Evolutionary conservation across 2,888 invertebrate genomes (phyloP).

Genomic region (Argyresthia goedartella): DNA sequence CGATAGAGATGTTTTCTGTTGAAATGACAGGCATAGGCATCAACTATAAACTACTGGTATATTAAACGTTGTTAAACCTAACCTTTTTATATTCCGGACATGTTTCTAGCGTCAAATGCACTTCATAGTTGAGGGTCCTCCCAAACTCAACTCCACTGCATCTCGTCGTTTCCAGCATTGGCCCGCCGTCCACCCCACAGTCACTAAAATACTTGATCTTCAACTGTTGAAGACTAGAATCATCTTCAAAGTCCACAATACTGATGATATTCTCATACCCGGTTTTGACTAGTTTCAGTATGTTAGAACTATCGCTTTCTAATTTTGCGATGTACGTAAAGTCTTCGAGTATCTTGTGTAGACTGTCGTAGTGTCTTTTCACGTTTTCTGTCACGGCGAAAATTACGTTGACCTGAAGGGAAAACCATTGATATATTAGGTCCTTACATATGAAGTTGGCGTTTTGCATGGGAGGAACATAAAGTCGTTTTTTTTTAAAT

Average conservation of each 20-base stretch:
- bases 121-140: conserved; percentile 73
- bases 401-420: conserved; percentile 81
- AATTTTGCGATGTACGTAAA: conserved; percentile 84
- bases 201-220: conserved; percentile 79
- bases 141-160: conserved; percentile 75
- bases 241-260: conserved; percentile 69
- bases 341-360: conserved; percentile 77
- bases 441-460: neutral
- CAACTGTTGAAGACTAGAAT: conserved; percentile 73
- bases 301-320: conserved; percentile 87
- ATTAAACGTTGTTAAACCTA: conserved; percentile 11
- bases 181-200: conserved; percentile 71
- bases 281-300: conserved; percentile 83
- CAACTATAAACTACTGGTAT: no score
- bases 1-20: no score
- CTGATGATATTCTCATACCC: conserved; percentile 84
- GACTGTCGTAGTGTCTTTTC: conserved; percentile 75
- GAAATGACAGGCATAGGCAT: no score
- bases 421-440: neutral
- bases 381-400: conserved; percentile 86
- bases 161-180: conserved; percentile 56
- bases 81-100: conserved; percentile 66
- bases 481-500: no score
- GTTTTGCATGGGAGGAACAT: neutral
- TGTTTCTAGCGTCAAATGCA: conserved; percentile 70